Conservation (phyloP, 2,113 vertebrate species). For the Entelurus aequoreus region DNA sequence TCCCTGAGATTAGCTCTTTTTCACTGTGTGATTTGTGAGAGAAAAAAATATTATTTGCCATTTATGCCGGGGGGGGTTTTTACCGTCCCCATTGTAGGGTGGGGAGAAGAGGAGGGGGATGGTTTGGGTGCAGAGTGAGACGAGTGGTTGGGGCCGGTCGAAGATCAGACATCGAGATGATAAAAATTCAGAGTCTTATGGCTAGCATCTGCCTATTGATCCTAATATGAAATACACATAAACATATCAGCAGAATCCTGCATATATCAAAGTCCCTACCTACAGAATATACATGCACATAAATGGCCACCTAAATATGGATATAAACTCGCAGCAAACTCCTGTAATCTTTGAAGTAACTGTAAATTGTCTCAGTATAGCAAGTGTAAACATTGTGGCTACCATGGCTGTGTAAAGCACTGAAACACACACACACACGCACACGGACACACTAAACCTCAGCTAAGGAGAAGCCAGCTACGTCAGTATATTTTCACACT, state of each 20-base stretch:
- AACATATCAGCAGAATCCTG: not conserved
- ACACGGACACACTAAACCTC: slow-evolving; percentile 31
- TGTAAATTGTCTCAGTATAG: not conserved
- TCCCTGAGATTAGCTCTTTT: not conserved
- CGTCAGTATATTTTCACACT: slow-evolving; percentile 70
- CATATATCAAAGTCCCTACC: not conserved
- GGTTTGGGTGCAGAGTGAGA: slow-evolving; percentile 24
- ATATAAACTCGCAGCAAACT: slow-evolving; percentile 19
- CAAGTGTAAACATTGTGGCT: not conserved
- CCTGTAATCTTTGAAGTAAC: slow-evolving; percentile 2
- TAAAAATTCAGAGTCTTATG: slow-evolving; percentile 50
- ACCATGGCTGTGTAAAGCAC: slow-evolving; percentile 14
- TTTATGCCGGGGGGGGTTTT: not conserved
- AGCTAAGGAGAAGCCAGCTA: slow-evolving; percentile 56
- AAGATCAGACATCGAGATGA: slow-evolving; percentile 35
- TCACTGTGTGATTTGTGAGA: not conserved
- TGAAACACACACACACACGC: slow-evolving; percentile 21
- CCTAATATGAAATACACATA: slow-evolving; percentile 11
- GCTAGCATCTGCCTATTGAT: slow-evolving; percentile 30
- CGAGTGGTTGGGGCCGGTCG: slow-evolving; percentile 12
- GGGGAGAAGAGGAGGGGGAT: slow-evolving; percentile 28
- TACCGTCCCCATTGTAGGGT: not conserved
- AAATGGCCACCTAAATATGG: not conserved
- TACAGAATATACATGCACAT: not conserved
- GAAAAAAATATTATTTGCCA: not conserved